phyloP scores from a whole-genome alignment of 2,888 invertebrate species.

The Agriopis aurantiaria region DNA sequence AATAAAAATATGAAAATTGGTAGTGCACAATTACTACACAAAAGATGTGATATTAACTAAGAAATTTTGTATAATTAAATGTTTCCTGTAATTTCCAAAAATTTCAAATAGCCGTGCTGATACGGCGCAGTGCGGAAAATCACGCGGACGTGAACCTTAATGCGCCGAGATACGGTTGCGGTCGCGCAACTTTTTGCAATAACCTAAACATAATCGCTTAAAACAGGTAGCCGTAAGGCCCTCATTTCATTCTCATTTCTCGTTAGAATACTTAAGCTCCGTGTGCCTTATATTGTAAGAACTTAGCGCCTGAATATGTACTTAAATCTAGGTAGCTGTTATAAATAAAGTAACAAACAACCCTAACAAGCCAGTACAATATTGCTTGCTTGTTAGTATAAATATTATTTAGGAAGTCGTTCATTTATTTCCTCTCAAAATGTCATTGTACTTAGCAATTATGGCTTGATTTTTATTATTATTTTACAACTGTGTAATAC shows the following conservation, averaged over 20 bases:
- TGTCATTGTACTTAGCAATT: background rate
- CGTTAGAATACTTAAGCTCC: too few species aligned
- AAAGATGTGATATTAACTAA: conserved; percentile 28
- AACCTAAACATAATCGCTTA: too few species aligned
- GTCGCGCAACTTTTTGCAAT: too few species aligned
- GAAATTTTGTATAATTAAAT: background rate
- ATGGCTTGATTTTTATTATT: background rate
- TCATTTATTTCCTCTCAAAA: conserved; percentile 5
- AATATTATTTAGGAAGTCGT: conserved; percentile 9
- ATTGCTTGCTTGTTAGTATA: background rate
- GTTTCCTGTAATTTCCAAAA: too few species aligned
- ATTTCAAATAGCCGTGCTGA: too few species aligned
- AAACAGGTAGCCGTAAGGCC: too few species aligned
- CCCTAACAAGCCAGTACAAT: background rate
- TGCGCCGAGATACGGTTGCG: too few species aligned
- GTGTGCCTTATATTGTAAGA: background rate
- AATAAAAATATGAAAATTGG: conserved; percentile 8
- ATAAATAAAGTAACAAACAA: too few species aligned
- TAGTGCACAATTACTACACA: background rate
- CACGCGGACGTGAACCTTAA: too few species aligned
- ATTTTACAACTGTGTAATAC: conserved; percentile 8
- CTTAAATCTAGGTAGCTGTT: too few species aligned
- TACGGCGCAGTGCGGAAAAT: too few species aligned
- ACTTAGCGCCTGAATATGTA: background rate
- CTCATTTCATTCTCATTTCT: too few species aligned